These are phyloP conservation scores for Sakesphorus luctuosus DNA, from an alignment of 2,113 vertebrate species.

Conservation along the genomic window DNA sequence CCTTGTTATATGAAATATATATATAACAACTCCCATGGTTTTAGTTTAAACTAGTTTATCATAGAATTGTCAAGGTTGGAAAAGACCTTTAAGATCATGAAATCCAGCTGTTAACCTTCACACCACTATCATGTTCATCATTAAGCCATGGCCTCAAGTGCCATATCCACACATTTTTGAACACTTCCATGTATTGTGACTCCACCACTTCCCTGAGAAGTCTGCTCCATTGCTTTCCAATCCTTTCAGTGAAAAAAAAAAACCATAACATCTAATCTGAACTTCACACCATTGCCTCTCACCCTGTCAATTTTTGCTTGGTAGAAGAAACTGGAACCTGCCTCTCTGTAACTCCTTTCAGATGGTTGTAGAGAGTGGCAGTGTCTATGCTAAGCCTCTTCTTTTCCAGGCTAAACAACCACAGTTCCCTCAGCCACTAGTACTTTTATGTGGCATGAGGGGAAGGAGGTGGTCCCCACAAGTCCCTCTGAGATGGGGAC, in stretches of 20 bases:
- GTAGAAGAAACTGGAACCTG: background rate
- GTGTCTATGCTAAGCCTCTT: background rate
- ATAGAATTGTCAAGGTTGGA: background rate
- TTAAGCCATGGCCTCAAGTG: background rate
- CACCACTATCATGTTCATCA: accelerated
- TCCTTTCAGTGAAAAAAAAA: background rate
- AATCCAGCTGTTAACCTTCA: background rate
- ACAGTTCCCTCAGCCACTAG: background rate
- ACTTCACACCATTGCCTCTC: background rate
- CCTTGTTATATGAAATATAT: background rate
- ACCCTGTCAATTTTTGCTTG: background rate
- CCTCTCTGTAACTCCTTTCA: background rate
- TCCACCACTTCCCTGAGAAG: background rate
- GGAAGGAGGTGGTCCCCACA: too few species aligned
- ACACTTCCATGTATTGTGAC: background rate
- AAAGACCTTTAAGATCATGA: background rate
- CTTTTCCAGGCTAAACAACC: background rate
- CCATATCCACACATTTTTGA: too few species aligned
- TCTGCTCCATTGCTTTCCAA: background rate
- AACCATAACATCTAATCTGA: too few species aligned
- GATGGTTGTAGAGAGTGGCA: background rate
- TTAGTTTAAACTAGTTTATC: background rate
- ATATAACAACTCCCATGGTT: background rate
- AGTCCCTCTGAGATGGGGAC: too few species aligned
- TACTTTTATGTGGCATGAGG: too few species aligned